Evolutionary conservation across 1,140 invertebrate genomes (phyloP).

Genomic region (Delia radicum): DNA sequence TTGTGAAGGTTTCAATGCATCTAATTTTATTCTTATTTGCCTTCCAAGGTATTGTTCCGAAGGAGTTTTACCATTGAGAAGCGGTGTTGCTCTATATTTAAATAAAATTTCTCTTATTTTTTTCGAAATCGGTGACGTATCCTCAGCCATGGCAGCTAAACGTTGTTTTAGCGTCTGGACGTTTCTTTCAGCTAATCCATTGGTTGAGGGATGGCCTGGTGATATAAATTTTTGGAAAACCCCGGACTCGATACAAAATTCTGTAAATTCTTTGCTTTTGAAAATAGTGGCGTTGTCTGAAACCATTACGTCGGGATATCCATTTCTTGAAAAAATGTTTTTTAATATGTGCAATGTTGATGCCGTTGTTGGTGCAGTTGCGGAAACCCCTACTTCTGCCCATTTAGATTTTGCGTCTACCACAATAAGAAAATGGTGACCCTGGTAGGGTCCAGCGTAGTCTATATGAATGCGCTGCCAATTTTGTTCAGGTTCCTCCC

Average conservation of each 20-base stretch:
- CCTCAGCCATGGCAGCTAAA: too few relatives aligned
- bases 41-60: background rate
- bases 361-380: too few relatives aligned
- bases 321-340: too few relatives aligned
- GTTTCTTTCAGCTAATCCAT: constrained; percentile 9
- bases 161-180: constrained; percentile 1
- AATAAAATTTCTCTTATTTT: background rate
- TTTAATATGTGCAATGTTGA: too few relatives aligned
- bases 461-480: background rate
- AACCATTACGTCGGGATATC: background rate
- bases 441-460: background rate
- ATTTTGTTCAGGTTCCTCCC: too few relatives aligned
- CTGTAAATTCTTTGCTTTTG: background rate
- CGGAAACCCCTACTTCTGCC: background rate
- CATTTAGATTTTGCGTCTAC: background rate
- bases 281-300: background rate
- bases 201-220: background rate
- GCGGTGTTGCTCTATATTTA: background rate
- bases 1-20: background rate
- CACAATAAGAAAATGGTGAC: background rate
- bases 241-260: background rate
- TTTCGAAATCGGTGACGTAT: too few relatives aligned
- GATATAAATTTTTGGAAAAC: background rate
- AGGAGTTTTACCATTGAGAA: background rate
- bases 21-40: background rate